Percentiles rank a stretch among this genome's conserved stretches.
Conservation (phyloP, 2,113 vertebrate species). For the Peromyscus maniculatus region DNA sequence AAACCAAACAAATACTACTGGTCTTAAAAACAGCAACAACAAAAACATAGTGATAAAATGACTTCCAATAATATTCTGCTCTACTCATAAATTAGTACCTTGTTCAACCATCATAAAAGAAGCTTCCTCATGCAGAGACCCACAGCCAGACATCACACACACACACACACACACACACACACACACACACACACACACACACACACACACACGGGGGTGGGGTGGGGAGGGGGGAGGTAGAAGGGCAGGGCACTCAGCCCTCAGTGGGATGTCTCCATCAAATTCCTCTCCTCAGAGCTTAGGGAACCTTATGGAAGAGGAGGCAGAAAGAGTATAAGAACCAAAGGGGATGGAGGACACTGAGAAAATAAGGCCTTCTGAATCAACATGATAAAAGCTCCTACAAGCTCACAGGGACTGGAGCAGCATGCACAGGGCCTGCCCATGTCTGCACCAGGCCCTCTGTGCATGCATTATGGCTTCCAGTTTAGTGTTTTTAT, state of each 20-base stretch:
- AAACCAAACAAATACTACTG: background rate
- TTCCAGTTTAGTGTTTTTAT: background rate
- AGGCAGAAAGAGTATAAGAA: too few species aligned
- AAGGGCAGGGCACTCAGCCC: background rate
- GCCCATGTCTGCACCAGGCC: background rate
- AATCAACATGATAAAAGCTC: background rate
- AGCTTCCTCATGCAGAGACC: background rate
- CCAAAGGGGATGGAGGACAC: too few species aligned
- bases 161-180: background rate
- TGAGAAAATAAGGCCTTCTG: background rate
- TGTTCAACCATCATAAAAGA: background rate
- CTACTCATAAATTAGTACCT: background rate
- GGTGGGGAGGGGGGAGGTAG: too few species aligned
- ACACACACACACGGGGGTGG: too few species aligned
- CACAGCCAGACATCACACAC: background rate
- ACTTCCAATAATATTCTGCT: background rate
- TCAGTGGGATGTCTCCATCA: background rate
- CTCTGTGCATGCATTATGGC: background rate
- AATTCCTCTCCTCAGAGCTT: background rate
- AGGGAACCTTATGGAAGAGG: too few species aligned
- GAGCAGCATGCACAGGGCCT: too few species aligned
- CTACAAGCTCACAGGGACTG: background rate
- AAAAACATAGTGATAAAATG: background rate
- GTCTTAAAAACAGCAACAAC: background rate
- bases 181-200: too few species aligned